A percentile compares a stretch with the other conserved stretches of the same genome.
phyloP scores from a whole-genome alignment of 1,140 invertebrate genomes.

The Drosophila nikananu region DNA sequence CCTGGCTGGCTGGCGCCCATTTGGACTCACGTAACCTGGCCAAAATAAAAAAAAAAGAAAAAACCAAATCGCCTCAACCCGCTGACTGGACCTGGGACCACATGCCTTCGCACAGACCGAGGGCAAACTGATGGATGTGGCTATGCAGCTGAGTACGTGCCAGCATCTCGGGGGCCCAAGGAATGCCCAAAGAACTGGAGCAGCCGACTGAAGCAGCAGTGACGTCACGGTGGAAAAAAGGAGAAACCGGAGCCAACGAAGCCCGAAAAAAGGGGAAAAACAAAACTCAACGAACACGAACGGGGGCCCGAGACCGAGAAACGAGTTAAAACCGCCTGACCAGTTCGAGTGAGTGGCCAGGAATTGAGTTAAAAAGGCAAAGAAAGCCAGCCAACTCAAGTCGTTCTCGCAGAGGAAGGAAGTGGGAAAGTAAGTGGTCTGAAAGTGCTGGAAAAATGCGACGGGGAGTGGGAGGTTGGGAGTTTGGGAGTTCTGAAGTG shows the following conservation, averaged over 20 bases:
- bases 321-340: conserved; percentile 45
- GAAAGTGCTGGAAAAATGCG: conserved; percentile 28
- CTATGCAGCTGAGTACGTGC: conserved; percentile 52
- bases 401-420: conserved; percentile 54
- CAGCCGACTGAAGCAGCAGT: conserved; percentile 38
- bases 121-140: conserved; percentile 69
- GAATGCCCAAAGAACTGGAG: conserved; percentile 74
- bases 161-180: conserved; percentile 65
- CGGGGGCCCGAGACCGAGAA: conserved; percentile 37
- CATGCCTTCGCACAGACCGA: conserved; percentile 69
- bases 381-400: conserved; percentile 44
- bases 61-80: conserved; percentile 20
- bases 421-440: conserved; percentile 60
- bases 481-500: conserved; percentile 1
- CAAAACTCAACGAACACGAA: conserved; percentile 81
- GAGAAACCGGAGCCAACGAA: conserved; percentile 41
- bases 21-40: conserved; percentile 48
- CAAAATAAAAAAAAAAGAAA: conserved; percentile 23
- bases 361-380: conserved; percentile 66
- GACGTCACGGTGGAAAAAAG: conserved; percentile 63
- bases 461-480: conserved; percentile 2
- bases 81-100: conserved; percentile 19
- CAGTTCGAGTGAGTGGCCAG: conserved; percentile 39
- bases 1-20: conserved; percentile 9
- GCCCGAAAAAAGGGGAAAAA: conserved; percentile 73